These are phyloP conservation scores for Hippopotamus amphibius DNA, from an alignment of 2,113 vertebrate genomes.

Conservation along the genomic window DNA sequence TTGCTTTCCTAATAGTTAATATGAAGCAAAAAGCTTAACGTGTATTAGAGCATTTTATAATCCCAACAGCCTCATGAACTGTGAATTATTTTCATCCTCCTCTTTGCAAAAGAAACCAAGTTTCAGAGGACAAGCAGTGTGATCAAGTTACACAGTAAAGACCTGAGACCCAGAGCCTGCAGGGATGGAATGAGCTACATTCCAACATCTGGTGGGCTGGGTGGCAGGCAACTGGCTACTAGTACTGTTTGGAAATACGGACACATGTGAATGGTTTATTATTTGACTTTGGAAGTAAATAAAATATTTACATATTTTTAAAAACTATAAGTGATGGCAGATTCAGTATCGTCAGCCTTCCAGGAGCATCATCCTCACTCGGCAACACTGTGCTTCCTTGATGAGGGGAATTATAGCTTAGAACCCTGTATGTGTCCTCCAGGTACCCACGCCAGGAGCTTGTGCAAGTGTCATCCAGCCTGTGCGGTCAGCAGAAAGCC, in stretches of 20 bases:
- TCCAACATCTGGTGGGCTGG: not conserved
- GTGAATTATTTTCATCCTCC: not conserved
- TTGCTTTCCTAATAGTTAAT: not conserved
- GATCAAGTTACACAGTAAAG: not conserved
- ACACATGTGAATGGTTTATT: not conserved
- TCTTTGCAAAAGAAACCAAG: not conserved
- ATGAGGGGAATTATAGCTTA: not conserved
- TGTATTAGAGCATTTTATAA: not conserved
- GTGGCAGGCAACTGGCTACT: not conserved
- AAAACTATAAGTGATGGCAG: not conserved
- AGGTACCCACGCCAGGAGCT: no score
- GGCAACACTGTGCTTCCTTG: not conserved
- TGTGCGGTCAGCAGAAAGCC: not conserved
- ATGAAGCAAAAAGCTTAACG: not conserved
- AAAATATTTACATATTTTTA: not conserved
- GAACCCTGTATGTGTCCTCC: not conserved
- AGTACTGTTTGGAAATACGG: not conserved
- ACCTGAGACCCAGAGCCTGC: not conserved
- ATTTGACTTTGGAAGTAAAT: conserved; percentile 17
- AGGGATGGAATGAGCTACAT: not conserved
- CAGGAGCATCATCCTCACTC: not conserved
- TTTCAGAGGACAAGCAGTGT: not conserved
- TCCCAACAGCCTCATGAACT: not conserved
- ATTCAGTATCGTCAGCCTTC: not conserved
- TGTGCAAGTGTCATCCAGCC: not conserved